phyloP scores from a whole-genome alignment of 2,888 invertebrate species.

The Hyalella azteca region DNA sequence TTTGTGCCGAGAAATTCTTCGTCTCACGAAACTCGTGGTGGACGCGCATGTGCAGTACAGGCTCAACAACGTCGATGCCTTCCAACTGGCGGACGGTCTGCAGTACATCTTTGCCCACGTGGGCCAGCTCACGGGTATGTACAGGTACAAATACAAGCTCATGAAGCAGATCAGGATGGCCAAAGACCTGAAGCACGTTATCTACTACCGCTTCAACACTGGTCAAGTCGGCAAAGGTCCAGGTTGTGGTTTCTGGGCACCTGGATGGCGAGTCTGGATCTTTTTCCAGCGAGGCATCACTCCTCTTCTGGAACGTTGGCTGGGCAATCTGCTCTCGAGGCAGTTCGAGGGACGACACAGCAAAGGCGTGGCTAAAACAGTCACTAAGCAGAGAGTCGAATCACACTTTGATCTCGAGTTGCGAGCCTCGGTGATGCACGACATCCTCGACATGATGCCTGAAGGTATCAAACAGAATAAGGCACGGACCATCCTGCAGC shows the following conservation, averaged over 20 bases:
- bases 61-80: constrained; percentile 98
- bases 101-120: constrained; percentile 99
- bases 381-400: constrained; percentile 98
- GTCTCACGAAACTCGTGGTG: constrained; percentile 97
- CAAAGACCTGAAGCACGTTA: constrained; percentile 98
- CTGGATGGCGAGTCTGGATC: constrained; percentile 99
- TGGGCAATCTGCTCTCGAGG: constrained; percentile 96
- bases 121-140: constrained; percentile 99
- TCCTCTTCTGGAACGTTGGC: constrained; percentile 95
- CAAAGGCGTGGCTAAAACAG: constrained; percentile 99
- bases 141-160: constrained; percentile 96
- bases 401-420: constrained; percentile 99
- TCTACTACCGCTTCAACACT: constrained; percentile 98
- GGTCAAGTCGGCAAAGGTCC: constrained; percentile 98
- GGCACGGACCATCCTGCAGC: constrained; percentile 97
- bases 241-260: constrained; percentile 98
- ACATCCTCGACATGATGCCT: constrained; percentile 99
- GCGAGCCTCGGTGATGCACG: constrained; percentile 89
- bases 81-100: constrained; percentile 95
- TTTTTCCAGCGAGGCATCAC: constrained; percentile 99
- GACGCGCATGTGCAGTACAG: constrained; percentile 99
- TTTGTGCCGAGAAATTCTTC: constrained; percentile 95
- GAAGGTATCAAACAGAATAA: constrained; percentile 99
- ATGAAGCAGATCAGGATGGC: constrained; percentile 99
- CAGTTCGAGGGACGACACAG: constrained; percentile 99